Conservation (phyloP, 2,888 invertebrate genomes). For the Epiblema foenella region DNA sequence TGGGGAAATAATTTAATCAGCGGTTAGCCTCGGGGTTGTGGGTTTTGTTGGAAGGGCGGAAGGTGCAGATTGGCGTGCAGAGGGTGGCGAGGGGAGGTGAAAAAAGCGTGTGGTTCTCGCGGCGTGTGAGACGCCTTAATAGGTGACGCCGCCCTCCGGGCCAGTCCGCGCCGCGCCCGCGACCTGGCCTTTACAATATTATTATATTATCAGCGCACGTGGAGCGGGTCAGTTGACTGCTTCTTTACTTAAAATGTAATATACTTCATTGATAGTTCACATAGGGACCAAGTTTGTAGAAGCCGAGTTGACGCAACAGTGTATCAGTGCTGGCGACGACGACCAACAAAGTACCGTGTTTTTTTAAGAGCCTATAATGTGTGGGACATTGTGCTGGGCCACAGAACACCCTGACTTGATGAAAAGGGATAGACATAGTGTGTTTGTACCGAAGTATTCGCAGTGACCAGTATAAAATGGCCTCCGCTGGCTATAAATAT, state of each 20-base stretch:
- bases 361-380: too few relatives aligned
- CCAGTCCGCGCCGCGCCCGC: slow-evolving; percentile 40
- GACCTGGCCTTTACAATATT: slow-evolving; percentile 12
- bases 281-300: too few relatives aligned
- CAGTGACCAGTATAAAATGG: too few relatives aligned
- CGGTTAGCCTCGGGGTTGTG: slow-evolving; percentile 54
- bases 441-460: too few relatives aligned
- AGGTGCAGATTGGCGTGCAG: slow-evolving; percentile 62
- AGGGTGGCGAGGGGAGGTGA: slow-evolving; percentile 62
- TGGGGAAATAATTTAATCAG: slow-evolving; percentile 82
- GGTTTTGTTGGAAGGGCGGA: slow-evolving; percentile 60
- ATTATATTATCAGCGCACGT: not conserved
- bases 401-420: too few relatives aligned
- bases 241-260: not conserved
- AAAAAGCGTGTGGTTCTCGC: slow-evolving; percentile 69
- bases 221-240: not conserved
- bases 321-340: too few relatives aligned
- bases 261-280: too few relatives aligned
- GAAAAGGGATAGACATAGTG: too few relatives aligned
- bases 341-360: too few relatives aligned
- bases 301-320: too few relatives aligned
- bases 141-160: slow-evolving; percentile 54
- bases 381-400: too few relatives aligned
- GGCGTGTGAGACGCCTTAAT: slow-evolving; percentile 74
- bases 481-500: too few relatives aligned